Evolutionary conservation across 2,797 vertebrate species (phyloP), one percentile per base, ranked within the genome.

Genomic region (Antennarius maculatus): DNA sequence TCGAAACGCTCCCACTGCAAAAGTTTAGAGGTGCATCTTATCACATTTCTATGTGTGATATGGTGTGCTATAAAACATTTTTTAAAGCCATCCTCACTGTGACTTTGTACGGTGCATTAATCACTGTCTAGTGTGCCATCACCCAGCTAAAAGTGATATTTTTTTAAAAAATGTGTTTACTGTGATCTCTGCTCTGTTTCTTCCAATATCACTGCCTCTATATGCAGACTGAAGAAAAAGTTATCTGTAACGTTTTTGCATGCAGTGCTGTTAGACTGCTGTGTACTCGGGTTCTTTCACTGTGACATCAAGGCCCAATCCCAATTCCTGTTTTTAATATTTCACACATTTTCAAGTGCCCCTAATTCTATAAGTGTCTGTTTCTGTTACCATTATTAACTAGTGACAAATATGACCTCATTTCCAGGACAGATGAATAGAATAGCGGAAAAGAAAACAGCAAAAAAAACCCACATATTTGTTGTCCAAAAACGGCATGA

Each of bases 271-370:
- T 73, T 53, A 55, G 62, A 51, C 31, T 55, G 60, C 69, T 62
- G 63, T 57, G 3, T 17, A 51, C 31, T 14, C 3, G 53, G 51
- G 73, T 65, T 68, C 55, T 71, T 50, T 86, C 86, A 86, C 83
- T 84, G 83, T 88, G 88, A 87, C 71, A 34, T 71, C 41, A 57
- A 42, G 31, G 31, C 31, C 31, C 31, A 34, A 34, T 34, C 31
- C 31, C 31, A 34, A 34, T 34, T 34, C 31, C 31, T 34, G 5
- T 34, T 34, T 34, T 34, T 34, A 34, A 34, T 8, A 5, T 8
- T 5, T 34, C 31, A 5, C 31, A 5, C 31, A 34, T 34, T 34
- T 34, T 34, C 31, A 34, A 34, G 2, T 34, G 31, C 31, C 31
- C 5, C 31, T 34, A 34, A 8, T 34, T 34, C 31, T 34, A 34